A percentile compares a stretch with the other conserved stretches of the same genome.
Conservation (phyloP, 2,113 vertebrate species). For the Hiodon tergisus region DNA sequence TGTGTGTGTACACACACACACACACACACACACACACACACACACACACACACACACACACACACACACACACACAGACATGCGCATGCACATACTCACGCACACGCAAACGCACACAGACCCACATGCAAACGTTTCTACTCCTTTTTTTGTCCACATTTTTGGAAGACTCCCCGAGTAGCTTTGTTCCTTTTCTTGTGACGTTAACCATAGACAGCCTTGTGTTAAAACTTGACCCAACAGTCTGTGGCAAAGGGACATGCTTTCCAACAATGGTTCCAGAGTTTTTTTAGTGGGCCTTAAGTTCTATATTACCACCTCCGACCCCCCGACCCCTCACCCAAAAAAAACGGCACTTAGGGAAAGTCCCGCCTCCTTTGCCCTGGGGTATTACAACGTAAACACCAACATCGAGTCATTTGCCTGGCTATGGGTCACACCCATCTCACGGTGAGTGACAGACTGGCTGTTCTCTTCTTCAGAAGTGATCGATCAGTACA, state of each 20-base stretch:
- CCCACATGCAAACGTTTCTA: background rate
- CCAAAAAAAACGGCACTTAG: conserved; percentile 39
- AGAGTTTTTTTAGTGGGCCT: conserved; percentile 37
- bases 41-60: background rate
- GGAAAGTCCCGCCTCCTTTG: conserved; percentile 31
- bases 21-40: background rate
- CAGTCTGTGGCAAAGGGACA: conserved; percentile 50
- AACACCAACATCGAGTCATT: background rate
- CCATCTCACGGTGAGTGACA: conserved; percentile 67
- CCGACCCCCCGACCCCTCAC: conserved; percentile 6
- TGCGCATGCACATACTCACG: background rate
- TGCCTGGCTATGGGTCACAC: too few species aligned
- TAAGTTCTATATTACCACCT: conserved; percentile 33
- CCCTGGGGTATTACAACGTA: conserved; percentile 3
- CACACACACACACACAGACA: background rate
- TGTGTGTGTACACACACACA: background rate
- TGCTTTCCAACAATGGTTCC: conserved; percentile 63
- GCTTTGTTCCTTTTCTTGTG: conserved; percentile 25
- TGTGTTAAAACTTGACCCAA: conserved; percentile 40
- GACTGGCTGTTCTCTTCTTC: conserved; percentile 60
- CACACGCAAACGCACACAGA: background rate
- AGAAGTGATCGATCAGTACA: conserved; percentile 98
- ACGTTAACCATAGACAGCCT: conserved; percentile 39
- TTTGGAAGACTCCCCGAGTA: conserved; percentile 34
- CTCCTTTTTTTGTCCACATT: conserved; percentile 5